phyloP scores from a whole-genome alignment of 2,888 invertebrate species.

The Agrochola lota region DNA sequence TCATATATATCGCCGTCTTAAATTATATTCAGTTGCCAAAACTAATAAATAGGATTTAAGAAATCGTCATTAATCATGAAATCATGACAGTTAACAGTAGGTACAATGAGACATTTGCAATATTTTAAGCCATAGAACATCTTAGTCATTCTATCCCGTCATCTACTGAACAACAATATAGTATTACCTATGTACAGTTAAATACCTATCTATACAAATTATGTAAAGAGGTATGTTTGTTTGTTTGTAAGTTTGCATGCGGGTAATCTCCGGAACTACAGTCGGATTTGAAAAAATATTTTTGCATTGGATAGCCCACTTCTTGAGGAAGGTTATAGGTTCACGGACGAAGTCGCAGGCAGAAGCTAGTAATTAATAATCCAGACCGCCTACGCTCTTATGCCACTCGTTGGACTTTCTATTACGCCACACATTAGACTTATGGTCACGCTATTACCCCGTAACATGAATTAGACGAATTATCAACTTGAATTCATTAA shows the following conservation, averaged over 20 bases:
- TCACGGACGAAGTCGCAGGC: too few relatives aligned
- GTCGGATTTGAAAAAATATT: too few relatives aligned
- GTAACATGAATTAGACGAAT: not conserved
- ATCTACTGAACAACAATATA: not conserved
- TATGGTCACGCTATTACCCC: not conserved
- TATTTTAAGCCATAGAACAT: not conserved
- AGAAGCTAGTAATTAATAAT: too few relatives aligned
- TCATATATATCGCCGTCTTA: not conserved
- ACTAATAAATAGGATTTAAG: conserved; percentile 9
- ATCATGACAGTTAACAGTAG: not conserved
- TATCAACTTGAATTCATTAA: not conserved
- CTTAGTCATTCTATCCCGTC: not conserved
- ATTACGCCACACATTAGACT: not conserved
- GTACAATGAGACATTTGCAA: conserved; percentile 1
- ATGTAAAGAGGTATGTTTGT: too few relatives aligned
- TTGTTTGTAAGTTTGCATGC: too few relatives aligned
- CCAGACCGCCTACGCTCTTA: not conserved
- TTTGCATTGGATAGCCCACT: too few relatives aligned
- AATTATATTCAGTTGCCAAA: conserved; percentile 23
- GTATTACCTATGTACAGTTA: not conserved
- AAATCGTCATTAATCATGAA: not conserved
- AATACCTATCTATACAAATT: too few relatives aligned
- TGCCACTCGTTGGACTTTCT: not conserved
- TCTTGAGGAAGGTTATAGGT: too few relatives aligned
- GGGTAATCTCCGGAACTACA: too few relatives aligned